These are phyloP conservation scores for Masticophis lateralis DNA, from an alignment of 2,797 vertebrate genomes.

Conservation along the genomic window DNA sequence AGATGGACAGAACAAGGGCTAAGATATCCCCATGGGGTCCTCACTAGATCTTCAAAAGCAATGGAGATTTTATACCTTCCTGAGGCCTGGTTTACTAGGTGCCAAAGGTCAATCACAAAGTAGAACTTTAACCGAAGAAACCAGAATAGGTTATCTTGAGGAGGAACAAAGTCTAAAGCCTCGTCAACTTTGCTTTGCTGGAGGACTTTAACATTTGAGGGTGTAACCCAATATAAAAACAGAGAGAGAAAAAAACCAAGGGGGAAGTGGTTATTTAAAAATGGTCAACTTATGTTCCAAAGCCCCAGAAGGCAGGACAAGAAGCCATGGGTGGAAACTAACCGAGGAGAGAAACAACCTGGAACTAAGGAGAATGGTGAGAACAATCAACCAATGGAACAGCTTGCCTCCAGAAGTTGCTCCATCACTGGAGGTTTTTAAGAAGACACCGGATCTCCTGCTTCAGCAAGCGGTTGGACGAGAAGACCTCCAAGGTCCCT, in stretches of 20 bases:
- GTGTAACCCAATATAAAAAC: neutral
- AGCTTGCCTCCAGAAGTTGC: too few species aligned
- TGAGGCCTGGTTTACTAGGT: neutral
- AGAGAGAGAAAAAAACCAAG: neutral
- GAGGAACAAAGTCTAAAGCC: conserved; percentile 17
- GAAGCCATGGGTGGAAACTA: too few species aligned
- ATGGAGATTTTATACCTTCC: neutral
- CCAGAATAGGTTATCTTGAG: neutral
- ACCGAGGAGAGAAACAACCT: too few species aligned
- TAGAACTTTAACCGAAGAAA: conserved; percentile 3
- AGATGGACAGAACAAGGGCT: neutral
- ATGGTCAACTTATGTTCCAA: neutral
- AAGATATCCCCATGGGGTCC: too few species aligned
- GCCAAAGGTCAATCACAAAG: neutral
- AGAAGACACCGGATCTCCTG: too few species aligned
- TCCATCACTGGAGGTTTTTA: too few species aligned
- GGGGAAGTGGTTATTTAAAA: neutral
- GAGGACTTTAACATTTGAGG: neutral
- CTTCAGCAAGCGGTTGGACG: neutral
- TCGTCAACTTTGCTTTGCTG: neutral
- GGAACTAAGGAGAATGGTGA: too few species aligned
- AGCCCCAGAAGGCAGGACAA: neutral
- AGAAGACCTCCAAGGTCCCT: neutral
- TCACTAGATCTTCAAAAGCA: neutral
- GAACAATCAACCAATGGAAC: too few species aligned